A percentile compares a stretch with the other conserved stretches of the same genome.
These are phyloP conservation scores for Acipenser ruthenus DNA, from an alignment of 2,797 vertebrate genomes.

Conservation along the genomic window DNA sequence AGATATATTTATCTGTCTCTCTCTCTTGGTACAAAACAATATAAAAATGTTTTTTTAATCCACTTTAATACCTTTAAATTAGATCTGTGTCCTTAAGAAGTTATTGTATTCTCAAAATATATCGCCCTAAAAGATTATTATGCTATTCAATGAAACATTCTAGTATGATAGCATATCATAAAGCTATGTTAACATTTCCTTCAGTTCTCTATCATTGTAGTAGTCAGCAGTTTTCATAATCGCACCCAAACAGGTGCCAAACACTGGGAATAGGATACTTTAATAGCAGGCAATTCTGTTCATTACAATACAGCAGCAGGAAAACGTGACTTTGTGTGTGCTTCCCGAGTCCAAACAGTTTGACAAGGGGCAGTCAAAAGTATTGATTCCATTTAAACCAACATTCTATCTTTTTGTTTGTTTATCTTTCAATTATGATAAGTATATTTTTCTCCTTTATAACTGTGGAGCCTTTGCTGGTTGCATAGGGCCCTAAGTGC, in stretches of 20 bases:
- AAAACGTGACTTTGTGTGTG: background rate
- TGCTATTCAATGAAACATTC: background rate
- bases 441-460: no score
- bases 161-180: background rate
- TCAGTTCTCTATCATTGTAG: slow-evolving; percentile 1
- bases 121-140: background rate
- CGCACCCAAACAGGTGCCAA: slow-evolving; percentile 4
- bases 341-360: slow-evolving; percentile 19
- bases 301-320: slow-evolving; percentile 14
- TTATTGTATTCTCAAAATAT: no score
- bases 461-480: no score
- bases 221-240: slow-evolving; percentile 14
- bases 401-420: no score
- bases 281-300: slow-evolving; percentile 12
- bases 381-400: background rate
- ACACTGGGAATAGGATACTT: background rate
- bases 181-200: background rate
- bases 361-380: slow-evolving; percentile 16
- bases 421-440: no score
- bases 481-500: no score
- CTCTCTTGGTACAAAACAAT: no score
- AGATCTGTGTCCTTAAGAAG: no score
- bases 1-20: no score
- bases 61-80: no score
- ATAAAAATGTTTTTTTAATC: no score